Evolutionary conservation across 1,140 invertebrate genomes (phyloP).

Genomic region (Caenorhabditis brenneri): DNA sequence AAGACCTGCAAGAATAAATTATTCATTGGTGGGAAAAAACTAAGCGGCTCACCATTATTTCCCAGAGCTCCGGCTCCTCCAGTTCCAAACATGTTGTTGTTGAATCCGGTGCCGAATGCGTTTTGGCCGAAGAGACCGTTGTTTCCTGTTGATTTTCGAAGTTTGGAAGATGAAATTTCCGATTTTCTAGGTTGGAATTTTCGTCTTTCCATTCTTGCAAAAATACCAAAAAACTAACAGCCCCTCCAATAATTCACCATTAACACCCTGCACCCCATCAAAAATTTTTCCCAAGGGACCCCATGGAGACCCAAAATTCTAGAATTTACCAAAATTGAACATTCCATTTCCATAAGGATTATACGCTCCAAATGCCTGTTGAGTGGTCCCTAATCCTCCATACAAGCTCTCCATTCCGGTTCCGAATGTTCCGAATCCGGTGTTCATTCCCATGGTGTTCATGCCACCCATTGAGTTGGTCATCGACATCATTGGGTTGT

Average conservation of each 20-base stretch:
- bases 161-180: not conserved
- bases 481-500: constrained; percentile 30
- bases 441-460: constrained; percentile 9
- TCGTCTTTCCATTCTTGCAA: not conserved
- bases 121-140: constrained; percentile 10
- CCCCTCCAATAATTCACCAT: not conserved
- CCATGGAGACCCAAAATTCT: not conserved
- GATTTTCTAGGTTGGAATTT: not conserved
- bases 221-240: no score
- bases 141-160: not conserved
- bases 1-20: not conserved
- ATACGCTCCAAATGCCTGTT: constrained; percentile 18
- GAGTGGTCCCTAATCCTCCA: not conserved
- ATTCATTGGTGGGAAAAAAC: not conserved
- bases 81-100: constrained; percentile 19
- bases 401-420: constrained; percentile 14
- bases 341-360: constrained; percentile 26
- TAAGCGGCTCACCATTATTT: not conserved
- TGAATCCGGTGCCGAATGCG: not conserved
- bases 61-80: no score
- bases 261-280: not conserved
- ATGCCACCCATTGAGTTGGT: constrained; percentile 4
- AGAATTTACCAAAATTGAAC: constrained; percentile 11
- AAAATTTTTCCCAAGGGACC: not conserved
- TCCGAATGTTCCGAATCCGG: constrained; percentile 21